Conservation (phyloP, 2,113 vertebrate genomes). For the Parotia lawesii region DNA sequence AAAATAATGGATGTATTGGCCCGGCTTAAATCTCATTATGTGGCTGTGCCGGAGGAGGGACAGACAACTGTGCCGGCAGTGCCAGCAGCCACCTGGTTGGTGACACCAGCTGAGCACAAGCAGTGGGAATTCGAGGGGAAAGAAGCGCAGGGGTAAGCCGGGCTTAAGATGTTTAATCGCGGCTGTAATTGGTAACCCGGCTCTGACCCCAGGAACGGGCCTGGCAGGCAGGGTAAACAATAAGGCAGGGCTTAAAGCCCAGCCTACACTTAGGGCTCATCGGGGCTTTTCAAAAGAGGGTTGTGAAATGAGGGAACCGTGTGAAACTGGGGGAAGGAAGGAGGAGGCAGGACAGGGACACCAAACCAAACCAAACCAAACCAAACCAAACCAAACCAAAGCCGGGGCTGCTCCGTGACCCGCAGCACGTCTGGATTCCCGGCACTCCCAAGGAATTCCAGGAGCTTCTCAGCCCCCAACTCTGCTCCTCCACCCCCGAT, state of each 20-base stretch:
- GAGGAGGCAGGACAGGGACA: background rate
- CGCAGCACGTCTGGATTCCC: background rate
- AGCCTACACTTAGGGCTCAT: background rate
- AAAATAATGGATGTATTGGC: background rate
- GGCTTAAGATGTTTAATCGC: constrained; percentile 3
- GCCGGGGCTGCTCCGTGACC: background rate
- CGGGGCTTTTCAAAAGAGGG: background rate
- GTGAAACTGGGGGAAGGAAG: background rate
- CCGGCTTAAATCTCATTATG: background rate
- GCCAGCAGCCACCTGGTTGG: background rate
- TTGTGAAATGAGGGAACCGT: background rate
- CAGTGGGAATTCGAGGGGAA: background rate
- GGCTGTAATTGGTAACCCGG: constrained; percentile 11
- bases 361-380: background rate
- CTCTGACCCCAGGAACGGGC: constrained; percentile 37
- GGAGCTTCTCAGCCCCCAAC: fast-evolving
- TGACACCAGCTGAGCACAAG: background rate
- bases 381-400: background rate
- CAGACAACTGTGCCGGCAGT: background rate
- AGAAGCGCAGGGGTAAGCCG: background rate
- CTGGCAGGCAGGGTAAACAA: constrained; percentile 38
- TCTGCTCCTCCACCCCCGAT: background rate
- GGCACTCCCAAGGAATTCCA: fast-evolving
- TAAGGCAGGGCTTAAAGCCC: background rate
- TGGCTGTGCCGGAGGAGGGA: background rate